phyloP scores from a whole-genome alignment of 2,888 invertebrate genomes.

The Eupithecia tripunctaria region DNA sequence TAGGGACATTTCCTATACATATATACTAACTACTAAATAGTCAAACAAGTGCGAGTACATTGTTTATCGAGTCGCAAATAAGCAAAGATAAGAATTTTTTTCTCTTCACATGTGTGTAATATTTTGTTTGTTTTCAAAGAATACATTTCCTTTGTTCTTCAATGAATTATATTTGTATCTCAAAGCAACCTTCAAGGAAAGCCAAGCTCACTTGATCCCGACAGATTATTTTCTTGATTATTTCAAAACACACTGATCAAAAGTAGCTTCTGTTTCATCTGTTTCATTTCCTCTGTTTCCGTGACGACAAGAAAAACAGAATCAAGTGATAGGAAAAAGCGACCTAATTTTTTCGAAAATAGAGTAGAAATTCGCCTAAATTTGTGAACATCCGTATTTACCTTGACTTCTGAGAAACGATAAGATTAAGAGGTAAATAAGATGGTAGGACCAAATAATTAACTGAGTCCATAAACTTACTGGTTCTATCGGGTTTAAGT shows the following conservation, averaged over 20 bases:
- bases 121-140: background rate
- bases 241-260: constrained; percentile 38
- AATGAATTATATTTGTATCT: constrained; percentile 20
- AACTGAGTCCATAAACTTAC: background rate
- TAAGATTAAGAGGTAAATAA: constrained; percentile 15
- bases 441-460: constrained; percentile 26
- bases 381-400: background rate
- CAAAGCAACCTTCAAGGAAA: constrained; percentile 24
- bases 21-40: background rate
- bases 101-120: background rate
- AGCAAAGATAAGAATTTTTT: background rate
- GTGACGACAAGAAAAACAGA: constrained; percentile 24
- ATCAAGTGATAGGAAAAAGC: constrained; percentile 25
- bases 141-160: constrained; percentile 3
- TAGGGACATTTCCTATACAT: too few relatives aligned
- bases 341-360: constrained; percentile 18
- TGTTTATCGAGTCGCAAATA: background rate
- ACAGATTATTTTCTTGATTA: constrained; percentile 35
- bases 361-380: background rate
- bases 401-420: constrained; percentile 12
- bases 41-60: background rate
- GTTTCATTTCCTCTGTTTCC: constrained; percentile 39
- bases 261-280: constrained; percentile 38
- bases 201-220: constrained; percentile 29
- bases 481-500: background rate